phyloP scores from a whole-genome alignment of 2,888 invertebrate species.

The Euplexia lucipara region DNA sequence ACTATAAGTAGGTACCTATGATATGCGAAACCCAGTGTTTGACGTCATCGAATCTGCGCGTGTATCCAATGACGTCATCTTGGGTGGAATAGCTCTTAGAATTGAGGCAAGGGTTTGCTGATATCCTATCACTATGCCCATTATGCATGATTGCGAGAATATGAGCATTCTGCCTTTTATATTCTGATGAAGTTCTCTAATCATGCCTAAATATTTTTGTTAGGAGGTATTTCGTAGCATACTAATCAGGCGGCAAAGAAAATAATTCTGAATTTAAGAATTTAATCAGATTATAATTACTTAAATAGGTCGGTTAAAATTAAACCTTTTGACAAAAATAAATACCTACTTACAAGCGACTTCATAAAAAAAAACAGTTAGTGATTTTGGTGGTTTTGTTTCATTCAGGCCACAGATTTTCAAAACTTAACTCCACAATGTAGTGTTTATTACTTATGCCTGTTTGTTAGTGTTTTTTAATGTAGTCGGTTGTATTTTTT shows the following conservation, averaged over 20 bases:
- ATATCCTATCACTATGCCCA: constrained; percentile 44
- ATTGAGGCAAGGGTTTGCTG: constrained; percentile 56
- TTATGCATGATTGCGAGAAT: constrained; percentile 41
- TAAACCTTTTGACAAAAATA: too few relatives aligned
- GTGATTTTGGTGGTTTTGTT: too few relatives aligned
- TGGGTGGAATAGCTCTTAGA: constrained; percentile 45
- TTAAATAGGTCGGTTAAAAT: too few relatives aligned
- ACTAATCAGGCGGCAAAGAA: neutral
- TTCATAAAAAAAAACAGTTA: too few relatives aligned
- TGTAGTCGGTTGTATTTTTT: too few relatives aligned
- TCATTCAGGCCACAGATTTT: too few relatives aligned
- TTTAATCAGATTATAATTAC: too few relatives aligned
- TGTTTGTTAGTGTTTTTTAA: too few relatives aligned
- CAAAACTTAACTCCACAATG: too few relatives aligned
- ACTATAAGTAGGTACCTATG: constrained; percentile 24
- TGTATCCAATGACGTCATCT: constrained; percentile 53
- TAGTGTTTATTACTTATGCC: too few relatives aligned
- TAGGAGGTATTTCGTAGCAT: neutral
- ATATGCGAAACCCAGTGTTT: constrained; percentile 50
- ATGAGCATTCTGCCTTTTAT: constrained; percentile 1
- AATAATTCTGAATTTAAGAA: too few relatives aligned
- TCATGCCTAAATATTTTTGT: constrained; percentile 2
- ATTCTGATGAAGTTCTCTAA: constrained; percentile 4
- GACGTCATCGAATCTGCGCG: constrained; percentile 55
- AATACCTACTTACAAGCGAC: too few relatives aligned